Conservation (phyloP, 2,797 vertebrate species). For the Clangula hyemalis region DNA sequence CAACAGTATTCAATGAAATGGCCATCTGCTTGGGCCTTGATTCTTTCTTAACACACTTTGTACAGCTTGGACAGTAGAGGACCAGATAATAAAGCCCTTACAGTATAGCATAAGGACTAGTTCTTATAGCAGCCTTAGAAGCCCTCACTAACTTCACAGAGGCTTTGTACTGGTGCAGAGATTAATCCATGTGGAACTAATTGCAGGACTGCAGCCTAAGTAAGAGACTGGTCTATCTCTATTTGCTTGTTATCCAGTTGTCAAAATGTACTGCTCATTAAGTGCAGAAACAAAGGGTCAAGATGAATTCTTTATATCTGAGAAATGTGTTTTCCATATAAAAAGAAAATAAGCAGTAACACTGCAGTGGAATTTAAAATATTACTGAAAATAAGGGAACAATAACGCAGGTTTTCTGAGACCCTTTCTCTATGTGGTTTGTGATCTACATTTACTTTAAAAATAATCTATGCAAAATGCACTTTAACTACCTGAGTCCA, state of each 20-base stretch:
- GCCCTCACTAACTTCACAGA: slow-evolving; percentile 16
- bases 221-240: slow-evolving; percentile 13
- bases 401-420: not conserved
- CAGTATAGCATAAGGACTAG: not conserved
- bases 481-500: not conserved
- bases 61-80: not conserved
- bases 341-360: slow-evolving; percentile 13
- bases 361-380: not conserved
- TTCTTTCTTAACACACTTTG: not conserved
- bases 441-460: not conserved
- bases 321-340: slow-evolving; percentile 26
- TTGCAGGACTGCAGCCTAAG: slow-evolving; percentile 40
- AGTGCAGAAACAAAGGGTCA: slow-evolving; percentile 40
- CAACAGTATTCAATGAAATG: not conserved
- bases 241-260: slow-evolving; percentile 47
- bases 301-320: slow-evolving; percentile 61
- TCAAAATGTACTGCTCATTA: slow-evolving; percentile 62
- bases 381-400: not conserved
- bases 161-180: slow-evolving; percentile 40
- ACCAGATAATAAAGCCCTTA: slow-evolving; percentile 1
- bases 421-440: not conserved
- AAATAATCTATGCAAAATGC: not conserved
- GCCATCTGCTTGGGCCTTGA: not conserved
- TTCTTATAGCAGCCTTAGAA: slow-evolving; percentile 39
- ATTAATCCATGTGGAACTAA: slow-evolving; percentile 52